Evolutionary conservation across 1,140 invertebrate species (phyloP).

Genomic region (Monochamus saltuarius): DNA sequence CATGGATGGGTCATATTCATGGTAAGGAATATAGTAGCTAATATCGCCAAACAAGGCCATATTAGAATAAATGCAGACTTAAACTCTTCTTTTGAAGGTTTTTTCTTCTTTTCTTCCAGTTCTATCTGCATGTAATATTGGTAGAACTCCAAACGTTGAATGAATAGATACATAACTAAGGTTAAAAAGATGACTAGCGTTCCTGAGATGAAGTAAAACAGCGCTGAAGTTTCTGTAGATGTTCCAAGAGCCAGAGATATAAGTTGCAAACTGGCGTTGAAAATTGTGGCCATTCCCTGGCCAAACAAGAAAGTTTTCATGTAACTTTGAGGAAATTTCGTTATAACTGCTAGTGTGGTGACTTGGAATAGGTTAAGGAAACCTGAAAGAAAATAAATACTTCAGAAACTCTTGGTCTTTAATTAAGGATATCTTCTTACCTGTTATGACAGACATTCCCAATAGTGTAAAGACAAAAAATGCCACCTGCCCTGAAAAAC

Average conservation of each 20-base stretch:
- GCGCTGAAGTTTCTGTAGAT: constrained; percentile 66
- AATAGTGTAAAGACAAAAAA: no score
- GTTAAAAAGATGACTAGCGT: constrained; percentile 51
- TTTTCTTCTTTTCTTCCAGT: neutral
- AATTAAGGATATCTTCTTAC: no score
- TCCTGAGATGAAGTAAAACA: constrained; percentile 4
- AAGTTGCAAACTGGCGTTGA: constrained; percentile 8
- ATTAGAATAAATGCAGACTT: no score
- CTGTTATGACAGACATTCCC: no score
- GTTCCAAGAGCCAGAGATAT: constrained; percentile 10
- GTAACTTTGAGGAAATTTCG: constrained; percentile 5
- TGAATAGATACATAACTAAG: constrained; percentile 53
- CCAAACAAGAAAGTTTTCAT: constrained; percentile 5
- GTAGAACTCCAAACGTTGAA: neutral
- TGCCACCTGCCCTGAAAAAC: no score
- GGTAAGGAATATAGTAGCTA: no score
- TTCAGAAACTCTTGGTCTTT: no score
- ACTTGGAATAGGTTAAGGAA: neutral
- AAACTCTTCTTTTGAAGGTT: no score
- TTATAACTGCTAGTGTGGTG: neutral
- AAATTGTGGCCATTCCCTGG: neutral
- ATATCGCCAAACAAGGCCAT: no score
- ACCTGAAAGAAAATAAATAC: no score
- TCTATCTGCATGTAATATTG: constrained; percentile 12
- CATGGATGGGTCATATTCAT: no score